phyloP scores from a whole-genome alignment of 2,888 invertebrate genomes.

The Mesodorylaimus sp. region DNA sequence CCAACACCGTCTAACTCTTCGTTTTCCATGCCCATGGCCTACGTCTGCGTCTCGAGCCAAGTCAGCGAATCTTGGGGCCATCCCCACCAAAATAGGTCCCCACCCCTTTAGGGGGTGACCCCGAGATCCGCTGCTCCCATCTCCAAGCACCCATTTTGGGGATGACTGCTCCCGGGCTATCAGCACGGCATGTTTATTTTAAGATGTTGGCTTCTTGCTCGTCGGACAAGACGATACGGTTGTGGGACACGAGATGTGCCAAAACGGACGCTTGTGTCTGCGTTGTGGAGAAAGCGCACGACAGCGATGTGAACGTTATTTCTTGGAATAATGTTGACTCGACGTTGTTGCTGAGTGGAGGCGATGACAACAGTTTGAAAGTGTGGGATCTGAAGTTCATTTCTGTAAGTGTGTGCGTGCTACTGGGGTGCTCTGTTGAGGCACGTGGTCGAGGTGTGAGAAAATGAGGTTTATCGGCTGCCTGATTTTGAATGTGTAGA shows the following conservation, averaged over 20 bases:
- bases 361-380: slow-evolving; percentile 81
- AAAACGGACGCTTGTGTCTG: slow-evolving; percentile 79
- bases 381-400: slow-evolving; percentile 88
- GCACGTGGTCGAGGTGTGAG: not conserved
- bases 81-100: too few relatives aligned
- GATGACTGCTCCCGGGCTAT: too few relatives aligned
- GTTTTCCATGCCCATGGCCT: too few relatives aligned
- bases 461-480: too few relatives aligned
- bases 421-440: not conserved
- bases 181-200: too few relatives aligned
- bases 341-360: slow-evolving; percentile 67
- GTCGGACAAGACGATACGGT: slow-evolving; percentile 48
- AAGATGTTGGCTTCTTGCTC: slow-evolving; percentile 40
- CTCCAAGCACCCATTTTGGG: too few relatives aligned
- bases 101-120: too few relatives aligned
- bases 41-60: too few relatives aligned
- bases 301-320: slow-evolving; percentile 85
- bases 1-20: too few relatives aligned
- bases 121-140: too few relatives aligned
- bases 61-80: too few relatives aligned
- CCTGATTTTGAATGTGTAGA: too few relatives aligned
- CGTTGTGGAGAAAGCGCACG: slow-evolving; percentile 62
- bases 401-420: slow-evolving; percentile 37
- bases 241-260: slow-evolving; percentile 80
- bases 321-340: slow-evolving; percentile 84